Conservation (phyloP, 2,113 vertebrate species). For the Limanda limanda region DNA sequence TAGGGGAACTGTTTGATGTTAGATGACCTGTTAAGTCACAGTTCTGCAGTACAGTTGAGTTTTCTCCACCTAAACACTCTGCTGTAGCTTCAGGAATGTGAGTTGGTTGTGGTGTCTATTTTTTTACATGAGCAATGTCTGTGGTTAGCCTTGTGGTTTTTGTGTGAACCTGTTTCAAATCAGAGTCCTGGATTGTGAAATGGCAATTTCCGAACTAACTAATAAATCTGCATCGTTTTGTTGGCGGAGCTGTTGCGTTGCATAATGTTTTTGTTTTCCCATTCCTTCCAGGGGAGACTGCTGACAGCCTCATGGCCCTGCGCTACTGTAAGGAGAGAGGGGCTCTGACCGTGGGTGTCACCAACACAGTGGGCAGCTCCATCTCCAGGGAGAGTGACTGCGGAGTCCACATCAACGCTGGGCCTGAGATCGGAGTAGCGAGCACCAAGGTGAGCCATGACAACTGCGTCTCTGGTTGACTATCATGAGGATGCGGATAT, state of each 20-base stretch:
- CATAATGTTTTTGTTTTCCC: slow-evolving; percentile 12
- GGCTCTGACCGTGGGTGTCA: slow-evolving; percentile 94
- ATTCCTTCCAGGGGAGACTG: slow-evolving; percentile 90
- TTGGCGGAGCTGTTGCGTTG: slow-evolving; percentile 4
- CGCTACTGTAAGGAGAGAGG: slow-evolving; percentile 96
- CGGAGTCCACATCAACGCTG: slow-evolving; percentile 97
- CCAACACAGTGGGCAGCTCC: slow-evolving; percentile 98
- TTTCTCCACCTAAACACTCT: background rate
- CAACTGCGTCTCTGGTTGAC: background rate
- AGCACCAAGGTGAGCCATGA: slow-evolving; percentile 91
- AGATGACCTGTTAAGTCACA: background rate
- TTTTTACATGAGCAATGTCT: slow-evolving; percentile 6
- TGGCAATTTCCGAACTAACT: slow-evolving; percentile 19
- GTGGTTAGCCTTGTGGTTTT: slow-evolving; percentile 1
- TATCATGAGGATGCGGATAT: background rate
- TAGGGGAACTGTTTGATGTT: slow-evolving; percentile 4
- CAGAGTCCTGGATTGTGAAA: background rate
- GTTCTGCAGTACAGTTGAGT: background rate
- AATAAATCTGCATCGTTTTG: slow-evolving; percentile 32
- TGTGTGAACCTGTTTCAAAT: slow-evolving; percentile 26
- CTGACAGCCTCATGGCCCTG: slow-evolving; percentile 94
- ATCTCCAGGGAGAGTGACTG: slow-evolving; percentile 98
- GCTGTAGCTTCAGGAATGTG: background rate
- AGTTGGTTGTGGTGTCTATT: background rate
- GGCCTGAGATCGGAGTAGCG: slow-evolving; percentile 96